Evolutionary conservation across 2,113 vertebrate genomes (phyloP).

Genomic region (Capricornis sumatraensis): DNA sequence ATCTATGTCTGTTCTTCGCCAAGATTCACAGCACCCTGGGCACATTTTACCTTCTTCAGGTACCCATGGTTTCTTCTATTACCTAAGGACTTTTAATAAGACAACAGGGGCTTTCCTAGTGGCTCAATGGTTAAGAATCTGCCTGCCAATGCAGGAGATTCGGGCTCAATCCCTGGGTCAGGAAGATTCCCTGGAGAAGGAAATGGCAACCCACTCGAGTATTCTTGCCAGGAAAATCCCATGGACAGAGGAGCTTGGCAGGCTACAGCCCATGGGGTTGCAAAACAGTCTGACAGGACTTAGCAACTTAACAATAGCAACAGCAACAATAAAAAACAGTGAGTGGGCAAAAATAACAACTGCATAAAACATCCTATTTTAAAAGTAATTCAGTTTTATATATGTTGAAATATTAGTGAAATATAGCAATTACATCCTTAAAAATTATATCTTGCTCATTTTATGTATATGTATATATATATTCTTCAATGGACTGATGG

Average conservation of each 20-base stretch:
- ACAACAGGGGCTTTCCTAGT: not conserved
- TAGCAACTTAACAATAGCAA: not conserved
- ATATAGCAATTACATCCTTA: not conserved
- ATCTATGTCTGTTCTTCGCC: not conserved
- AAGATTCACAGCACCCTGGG: not conserved
- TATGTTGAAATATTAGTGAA: not conserved
- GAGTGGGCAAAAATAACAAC: not conserved
- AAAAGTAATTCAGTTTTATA: not conserved
- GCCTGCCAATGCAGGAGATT: not conserved
- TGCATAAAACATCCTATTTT: not conserved
- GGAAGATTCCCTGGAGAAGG: not conserved
- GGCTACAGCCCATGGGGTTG: not conserved
- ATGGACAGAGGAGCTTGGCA: not conserved
- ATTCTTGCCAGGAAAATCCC: not conserved
- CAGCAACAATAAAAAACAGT: not conserved
- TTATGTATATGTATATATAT: not conserved
- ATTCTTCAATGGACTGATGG: not conserved
- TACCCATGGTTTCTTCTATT: not conserved
- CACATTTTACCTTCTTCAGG: not conserved
- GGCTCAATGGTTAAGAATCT: not conserved
- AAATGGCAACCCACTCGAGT: not conserved
- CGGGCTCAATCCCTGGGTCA: not conserved
- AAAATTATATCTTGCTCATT: not conserved
- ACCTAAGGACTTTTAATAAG: not conserved
- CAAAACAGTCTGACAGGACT: not conserved